These are phyloP conservation scores for Battus philenor DNA, from an alignment of 1,140 invertebrate genomes.

Conservation along the genomic window DNA sequence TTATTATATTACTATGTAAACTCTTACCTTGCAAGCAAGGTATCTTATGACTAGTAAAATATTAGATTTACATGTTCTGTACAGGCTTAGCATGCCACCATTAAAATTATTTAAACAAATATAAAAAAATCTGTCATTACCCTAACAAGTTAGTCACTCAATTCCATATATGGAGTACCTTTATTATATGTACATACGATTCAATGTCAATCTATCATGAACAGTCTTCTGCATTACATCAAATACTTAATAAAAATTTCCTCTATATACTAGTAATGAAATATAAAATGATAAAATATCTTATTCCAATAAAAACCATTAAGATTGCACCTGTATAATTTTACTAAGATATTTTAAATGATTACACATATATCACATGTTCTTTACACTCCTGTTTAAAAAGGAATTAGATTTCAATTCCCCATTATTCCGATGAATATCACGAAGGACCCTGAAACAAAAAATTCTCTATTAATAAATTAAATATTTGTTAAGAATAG, in stretches of 20 bases:
- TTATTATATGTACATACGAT: not conserved
- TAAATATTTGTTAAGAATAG: no score
- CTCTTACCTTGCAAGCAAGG: slow-evolving; percentile 30
- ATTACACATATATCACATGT: slow-evolving; percentile 16
- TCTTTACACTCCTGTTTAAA: slow-evolving; percentile 2
- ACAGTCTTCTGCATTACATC: slow-evolving; percentile 25
- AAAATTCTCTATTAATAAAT: slow-evolving; percentile 5
- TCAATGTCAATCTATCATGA: slow-evolving; percentile 18
- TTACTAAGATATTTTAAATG: slow-evolving; percentile 12
- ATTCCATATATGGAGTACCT: slow-evolving; percentile 5
- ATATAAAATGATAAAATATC: no score
- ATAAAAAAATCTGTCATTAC: slow-evolving; percentile 10
- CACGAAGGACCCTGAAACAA: slow-evolving; percentile 36
- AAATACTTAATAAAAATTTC: no score
- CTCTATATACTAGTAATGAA: no score
- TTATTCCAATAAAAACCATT: slow-evolving; percentile 7
- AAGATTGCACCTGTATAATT: slow-evolving; percentile 12
- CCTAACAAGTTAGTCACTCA: slow-evolving; percentile 4
- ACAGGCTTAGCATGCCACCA: slow-evolving; percentile 20
- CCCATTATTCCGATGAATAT: slow-evolving; percentile 16
- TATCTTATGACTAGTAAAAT: slow-evolving; percentile 49
- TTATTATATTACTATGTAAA: slow-evolving; percentile 44
- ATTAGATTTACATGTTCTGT: slow-evolving; percentile 38
- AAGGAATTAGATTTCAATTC: slow-evolving; percentile 6
- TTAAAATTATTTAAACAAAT: slow-evolving; percentile 12